Evolutionary conservation across 2,888 invertebrate species (phyloP), one percentile per base, ranked within the genome.

Genomic region (Apamea anceps): DNA sequence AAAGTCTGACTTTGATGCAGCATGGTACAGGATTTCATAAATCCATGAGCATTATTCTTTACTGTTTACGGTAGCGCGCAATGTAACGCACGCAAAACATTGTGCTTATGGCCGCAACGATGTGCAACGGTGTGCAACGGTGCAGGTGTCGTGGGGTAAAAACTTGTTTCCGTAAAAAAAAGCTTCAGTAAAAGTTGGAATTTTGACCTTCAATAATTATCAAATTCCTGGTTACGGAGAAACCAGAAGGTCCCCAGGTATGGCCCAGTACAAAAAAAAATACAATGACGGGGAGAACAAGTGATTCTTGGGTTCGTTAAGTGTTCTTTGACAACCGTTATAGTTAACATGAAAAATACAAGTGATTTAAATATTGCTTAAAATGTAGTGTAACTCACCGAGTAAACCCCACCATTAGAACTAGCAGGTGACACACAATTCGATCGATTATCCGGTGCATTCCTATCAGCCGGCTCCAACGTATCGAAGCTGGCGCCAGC

Each of bases 341-440:
- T 57, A 57, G 12, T 1, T 60, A 60, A 13, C n/a, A 60, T 25
- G 57, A n/a, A 60, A 13, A 60, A 13, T 60, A n/a, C 1, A n/a
- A n/a, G 57, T 60, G 57, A n/a, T 60, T n/a, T 60, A 12, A 60
- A 12, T n/a, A 60, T 60, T n/a, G 5, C 12, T n/a, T n/a, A 60
- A n/a, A 60, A n/a, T n/a, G 57, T 60, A 57, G 57, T 57, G 4
- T 12, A n/a, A 12, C 98, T 97, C 96, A 99, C 99, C 90, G 98
- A 98, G 93, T 99, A 99, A 60, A 99, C 98, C 1, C 99, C 99
- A 0, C 99, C 99, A 93, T 99, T 98, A n/a, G 99, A 99, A 90
- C 99, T 99, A 21, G 98, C 99, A 0, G 99, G 99, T 0, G 99
- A 99, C 10, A 98, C 98, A 90, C 99, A 98, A 60, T 97, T 97